phyloP scores from a whole-genome alignment of 2,888 invertebrate species.

The Amphipyra tragopoginis region DNA sequence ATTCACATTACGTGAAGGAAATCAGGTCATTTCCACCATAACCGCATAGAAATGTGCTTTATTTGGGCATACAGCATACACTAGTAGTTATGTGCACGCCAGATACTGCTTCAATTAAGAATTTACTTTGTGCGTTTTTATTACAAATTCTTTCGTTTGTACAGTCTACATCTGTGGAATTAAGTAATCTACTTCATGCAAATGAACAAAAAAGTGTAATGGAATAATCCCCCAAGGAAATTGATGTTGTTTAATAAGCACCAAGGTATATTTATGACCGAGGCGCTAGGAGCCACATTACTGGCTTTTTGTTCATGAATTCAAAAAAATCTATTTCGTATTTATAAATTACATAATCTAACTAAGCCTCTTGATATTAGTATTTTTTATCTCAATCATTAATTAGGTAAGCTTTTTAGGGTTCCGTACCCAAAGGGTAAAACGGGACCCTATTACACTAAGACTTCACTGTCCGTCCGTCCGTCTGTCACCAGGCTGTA shows the following conservation, averaged over 20 bases:
- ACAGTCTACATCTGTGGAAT: constrained; percentile 28
- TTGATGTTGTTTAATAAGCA: constrained; percentile 55
- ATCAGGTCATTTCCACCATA: constrained; percentile 32
- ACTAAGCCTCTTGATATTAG: constrained; percentile 1
- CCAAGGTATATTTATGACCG: constrained; percentile 46
- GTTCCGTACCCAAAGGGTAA: too few species aligned
- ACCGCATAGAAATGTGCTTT: constrained; percentile 10
- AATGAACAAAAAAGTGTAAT: constrained; percentile 48
- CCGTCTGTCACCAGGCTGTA: too few species aligned
- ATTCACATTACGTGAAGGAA: constrained; percentile 15
- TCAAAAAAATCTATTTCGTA: constrained; percentile 16
- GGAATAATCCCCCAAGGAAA: constrained; percentile 52
- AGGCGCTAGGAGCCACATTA: constrained; percentile 25
- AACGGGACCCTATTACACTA: too few species aligned
- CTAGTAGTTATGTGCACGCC: too few species aligned
- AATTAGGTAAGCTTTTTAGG: too few species aligned
- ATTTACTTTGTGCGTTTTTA: constrained; percentile 12
- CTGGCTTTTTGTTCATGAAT: constrained; percentile 32
- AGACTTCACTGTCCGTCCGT: too few species aligned
- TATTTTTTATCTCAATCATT: not conserved
- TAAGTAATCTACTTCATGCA: constrained; percentile 40
- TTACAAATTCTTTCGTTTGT: constrained; percentile 27
- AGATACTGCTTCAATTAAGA: not conserved
- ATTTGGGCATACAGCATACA: not conserved
- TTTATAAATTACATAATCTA: constrained; percentile 27